Conservation (phyloP, 2,888 invertebrate species). For the Meganola albula region DNA sequence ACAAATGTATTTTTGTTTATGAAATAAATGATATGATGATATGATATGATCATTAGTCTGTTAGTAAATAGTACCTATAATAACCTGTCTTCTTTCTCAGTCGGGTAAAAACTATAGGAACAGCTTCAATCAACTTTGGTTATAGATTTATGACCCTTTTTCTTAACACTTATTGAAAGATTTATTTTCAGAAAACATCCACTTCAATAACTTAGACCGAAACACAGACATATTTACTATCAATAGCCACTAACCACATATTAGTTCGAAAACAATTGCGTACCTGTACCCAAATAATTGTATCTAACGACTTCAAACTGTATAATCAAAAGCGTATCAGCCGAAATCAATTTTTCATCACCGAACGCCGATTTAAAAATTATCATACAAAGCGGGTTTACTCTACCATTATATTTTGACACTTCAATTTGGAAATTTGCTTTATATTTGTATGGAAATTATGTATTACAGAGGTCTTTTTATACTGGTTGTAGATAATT, state of each 20-base stretch:
- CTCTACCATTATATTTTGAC: slow-evolving; percentile 28
- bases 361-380: slow-evolving; percentile 64
- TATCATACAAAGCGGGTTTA: slow-evolving; percentile 58
- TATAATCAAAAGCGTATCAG: slow-evolving; percentile 74
- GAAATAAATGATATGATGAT: too few relatives aligned
- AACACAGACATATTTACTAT: slow-evolving; percentile 21
- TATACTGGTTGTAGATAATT: slow-evolving; percentile 43
- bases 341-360: slow-evolving; percentile 74
- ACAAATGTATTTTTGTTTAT: too few relatives aligned
- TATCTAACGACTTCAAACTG: slow-evolving; percentile 60
- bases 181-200: too few relatives aligned
- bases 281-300: slow-evolving; percentile 57
- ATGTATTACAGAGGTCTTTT: slow-evolving; percentile 17
- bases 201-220: too few relatives aligned
- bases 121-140: too few relatives aligned
- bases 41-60: too few relatives aligned
- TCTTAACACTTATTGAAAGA: too few relatives aligned
- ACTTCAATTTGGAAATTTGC: slow-evolving; percentile 5
- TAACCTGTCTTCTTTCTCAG: too few relatives aligned
- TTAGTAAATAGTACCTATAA: too few relatives aligned
- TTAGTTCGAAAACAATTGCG: slow-evolving; percentile 21
- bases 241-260: slow-evolving; percentile 19
- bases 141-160: too few relatives aligned
- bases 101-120: too few relatives aligned
- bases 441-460: slow-evolving; percentile 2